A percentile compares a stretch with the other conserved stretches of the same genome.
Evolutionary conservation across 1,140 invertebrate species (phyloP).

Genomic region (Drosophila chauvacae): DNA sequence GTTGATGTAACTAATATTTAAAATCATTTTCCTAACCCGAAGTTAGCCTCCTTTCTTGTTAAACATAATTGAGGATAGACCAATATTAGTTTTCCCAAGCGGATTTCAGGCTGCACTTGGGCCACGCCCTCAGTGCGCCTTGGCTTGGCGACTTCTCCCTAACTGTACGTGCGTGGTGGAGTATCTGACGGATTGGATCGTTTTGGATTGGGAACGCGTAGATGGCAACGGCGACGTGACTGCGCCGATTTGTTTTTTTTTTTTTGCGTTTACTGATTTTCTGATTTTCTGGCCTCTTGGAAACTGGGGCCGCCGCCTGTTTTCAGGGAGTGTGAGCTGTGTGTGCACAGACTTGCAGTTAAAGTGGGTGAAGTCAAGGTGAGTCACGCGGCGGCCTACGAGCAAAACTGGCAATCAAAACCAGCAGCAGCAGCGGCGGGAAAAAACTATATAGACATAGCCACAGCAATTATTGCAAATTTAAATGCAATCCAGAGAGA

Average conservation of each 20-base stretch:
- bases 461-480: slow-evolving; percentile 59
- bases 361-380: slow-evolving; percentile 41
- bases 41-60: not conserved
- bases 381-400: slow-evolving; percentile 28
- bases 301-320: slow-evolving; percentile 41
- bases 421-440: not conserved
- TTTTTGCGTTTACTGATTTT: slow-evolving; percentile 32
- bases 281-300: slow-evolving; percentile 37
- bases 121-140: slow-evolving; percentile 10
- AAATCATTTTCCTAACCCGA: too few relatives aligned
- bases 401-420: slow-evolving; percentile 28
- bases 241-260: slow-evolving; percentile 8
- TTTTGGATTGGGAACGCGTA: slow-evolving; percentile 4
- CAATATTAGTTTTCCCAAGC: slow-evolving; percentile 10
- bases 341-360: slow-evolving; percentile 20
- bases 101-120: slow-evolving; percentile 1
- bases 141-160: slow-evolving; percentile 10
- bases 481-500: slow-evolving; percentile 56
- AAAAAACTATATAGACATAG: slow-evolving; percentile 1
- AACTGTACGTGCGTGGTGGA: slow-evolving; percentile 31
- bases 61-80: not conserved
- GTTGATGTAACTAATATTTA: too few relatives aligned
- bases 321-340: slow-evolving; percentile 37
- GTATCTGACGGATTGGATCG: slow-evolving; percentile 26
- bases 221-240: slow-evolving; percentile 37